Evolutionary conservation across 2,797 vertebrate species (phyloP).

Genomic region (Parauchenoglanis ngamensis): DNA sequence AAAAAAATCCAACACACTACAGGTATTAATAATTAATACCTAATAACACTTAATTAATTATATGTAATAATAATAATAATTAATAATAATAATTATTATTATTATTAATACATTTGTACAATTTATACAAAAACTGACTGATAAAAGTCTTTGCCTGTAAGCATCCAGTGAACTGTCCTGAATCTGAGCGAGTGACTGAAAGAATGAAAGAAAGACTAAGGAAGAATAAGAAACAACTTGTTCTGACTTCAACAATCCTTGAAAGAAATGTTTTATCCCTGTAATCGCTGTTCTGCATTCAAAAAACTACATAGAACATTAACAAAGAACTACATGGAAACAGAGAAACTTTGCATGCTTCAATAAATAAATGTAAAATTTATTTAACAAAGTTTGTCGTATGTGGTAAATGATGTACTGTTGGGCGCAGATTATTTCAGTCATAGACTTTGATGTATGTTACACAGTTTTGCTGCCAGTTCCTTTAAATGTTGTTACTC

Average conservation of each 20-base stretch:
- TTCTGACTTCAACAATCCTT: neutral
- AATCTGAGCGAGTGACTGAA: neutral
- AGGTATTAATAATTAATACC: neutral
- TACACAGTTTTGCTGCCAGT: constrained; percentile 16
- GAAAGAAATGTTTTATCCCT: neutral
- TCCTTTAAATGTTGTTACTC: constrained; percentile 38
- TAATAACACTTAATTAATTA: neutral
- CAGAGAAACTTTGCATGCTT: neutral
- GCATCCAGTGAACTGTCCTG: neutral
- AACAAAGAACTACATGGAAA: neutral
- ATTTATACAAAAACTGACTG: neutral
- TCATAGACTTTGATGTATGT: constrained; percentile 20
- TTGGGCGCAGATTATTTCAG: constrained; percentile 1
- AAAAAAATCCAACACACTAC: neutral
- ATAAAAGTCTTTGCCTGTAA: neutral
- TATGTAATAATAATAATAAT: neutral
- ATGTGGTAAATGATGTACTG: neutral
- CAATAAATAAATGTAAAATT: neutral
- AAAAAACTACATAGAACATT: neutral
- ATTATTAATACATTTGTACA: neutral
- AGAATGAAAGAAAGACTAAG: neutral
- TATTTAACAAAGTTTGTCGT: neutral
- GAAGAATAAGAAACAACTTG: neutral
- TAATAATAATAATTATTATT: neutral
- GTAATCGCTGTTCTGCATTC: neutral